These are phyloP conservation scores for Hylyphantes graminicola DNA, from an alignment of 1,140 invertebrate species.

Conservation along the genomic window DNA sequence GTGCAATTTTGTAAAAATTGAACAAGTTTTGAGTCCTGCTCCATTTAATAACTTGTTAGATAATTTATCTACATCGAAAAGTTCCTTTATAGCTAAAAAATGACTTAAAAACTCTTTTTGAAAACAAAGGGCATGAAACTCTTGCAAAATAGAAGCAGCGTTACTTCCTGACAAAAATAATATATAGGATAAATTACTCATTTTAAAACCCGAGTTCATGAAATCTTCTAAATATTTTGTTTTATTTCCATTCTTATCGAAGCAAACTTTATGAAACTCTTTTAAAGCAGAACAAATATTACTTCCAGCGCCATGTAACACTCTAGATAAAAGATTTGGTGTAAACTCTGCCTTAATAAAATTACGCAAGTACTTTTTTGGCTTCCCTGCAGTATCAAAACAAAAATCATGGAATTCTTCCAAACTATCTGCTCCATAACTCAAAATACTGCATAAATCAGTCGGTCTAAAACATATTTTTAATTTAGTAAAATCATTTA, in stretches of 20 bases:
- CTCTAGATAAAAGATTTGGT: constrained; percentile 28
- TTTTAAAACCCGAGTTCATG: background rate
- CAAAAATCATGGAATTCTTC: constrained; percentile 36
- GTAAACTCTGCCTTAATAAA: constrained; percentile 28
- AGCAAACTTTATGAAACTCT: constrained; percentile 35
- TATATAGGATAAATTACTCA: constrained; percentile 15
- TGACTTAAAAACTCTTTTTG: constrained; percentile 20
- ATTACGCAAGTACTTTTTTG: constrained; percentile 22
- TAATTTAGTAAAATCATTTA: constrained; percentile 18
- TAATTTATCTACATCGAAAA: constrained; percentile 6
- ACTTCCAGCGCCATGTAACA: constrained; percentile 14
- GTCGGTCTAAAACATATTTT: background rate
- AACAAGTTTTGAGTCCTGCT: constrained; percentile 18
- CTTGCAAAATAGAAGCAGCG: constrained; percentile 6
- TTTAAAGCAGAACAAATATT: constrained; percentile 40
- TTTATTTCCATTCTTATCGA: constrained; percentile 7
- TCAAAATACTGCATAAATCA: constrained; percentile 14
- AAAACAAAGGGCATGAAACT: constrained; percentile 20
- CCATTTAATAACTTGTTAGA: constrained; percentile 22
- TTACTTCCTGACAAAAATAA: constrained; percentile 17
- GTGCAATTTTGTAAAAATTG: constrained; percentile 17
- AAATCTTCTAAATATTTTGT: constrained; percentile 28
- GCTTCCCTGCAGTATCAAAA: constrained; percentile 3
- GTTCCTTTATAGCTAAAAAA: constrained; percentile 15
- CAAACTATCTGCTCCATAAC: background rate